Evolutionary conservation across 2,888 invertebrate species (phyloP).

Genomic region (Polyommatus iphigenia): DNA sequence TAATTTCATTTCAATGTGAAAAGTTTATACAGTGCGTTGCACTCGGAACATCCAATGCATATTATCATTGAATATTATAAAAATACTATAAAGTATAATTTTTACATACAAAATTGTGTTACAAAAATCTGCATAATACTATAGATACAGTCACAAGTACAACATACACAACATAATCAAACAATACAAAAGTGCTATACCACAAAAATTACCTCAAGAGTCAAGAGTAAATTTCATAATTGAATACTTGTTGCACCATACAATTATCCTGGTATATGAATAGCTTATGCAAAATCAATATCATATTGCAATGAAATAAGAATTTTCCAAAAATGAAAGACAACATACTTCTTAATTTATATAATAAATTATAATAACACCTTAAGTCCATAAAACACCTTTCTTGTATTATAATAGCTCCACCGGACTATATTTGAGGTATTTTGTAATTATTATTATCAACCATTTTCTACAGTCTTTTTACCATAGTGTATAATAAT

Average conservation of each 20-base stretch:
- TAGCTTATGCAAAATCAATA: too few species aligned
- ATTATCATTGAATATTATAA: neutral
- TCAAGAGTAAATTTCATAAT: too few species aligned
- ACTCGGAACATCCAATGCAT: neutral
- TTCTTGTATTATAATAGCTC: neutral
- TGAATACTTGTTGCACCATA: too few species aligned
- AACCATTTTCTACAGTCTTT: neutral
- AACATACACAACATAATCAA: neutral
- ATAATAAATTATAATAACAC: neutral
- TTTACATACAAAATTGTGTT: neutral
- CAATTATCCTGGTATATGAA: too few species aligned
- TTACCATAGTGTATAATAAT: neutral
- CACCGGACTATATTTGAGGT: neutral
- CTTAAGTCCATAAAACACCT: neutral
- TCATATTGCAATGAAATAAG: neutral
- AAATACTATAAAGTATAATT: neutral
- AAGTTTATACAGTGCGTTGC: constrained; percentile 1
- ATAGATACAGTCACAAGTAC: neutral
- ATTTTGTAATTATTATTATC: neutral
- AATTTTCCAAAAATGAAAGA: neutral
- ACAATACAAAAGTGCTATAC: neutral
- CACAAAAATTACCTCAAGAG: too few species aligned
- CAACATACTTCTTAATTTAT: neutral
- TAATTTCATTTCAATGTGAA: constrained; percentile 13
- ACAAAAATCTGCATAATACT: neutral